These are phyloP conservation scores for Sinocyclocheilus anophthalmus DNA, from an alignment of 2,113 vertebrate species.

Conservation along the genomic window DNA sequence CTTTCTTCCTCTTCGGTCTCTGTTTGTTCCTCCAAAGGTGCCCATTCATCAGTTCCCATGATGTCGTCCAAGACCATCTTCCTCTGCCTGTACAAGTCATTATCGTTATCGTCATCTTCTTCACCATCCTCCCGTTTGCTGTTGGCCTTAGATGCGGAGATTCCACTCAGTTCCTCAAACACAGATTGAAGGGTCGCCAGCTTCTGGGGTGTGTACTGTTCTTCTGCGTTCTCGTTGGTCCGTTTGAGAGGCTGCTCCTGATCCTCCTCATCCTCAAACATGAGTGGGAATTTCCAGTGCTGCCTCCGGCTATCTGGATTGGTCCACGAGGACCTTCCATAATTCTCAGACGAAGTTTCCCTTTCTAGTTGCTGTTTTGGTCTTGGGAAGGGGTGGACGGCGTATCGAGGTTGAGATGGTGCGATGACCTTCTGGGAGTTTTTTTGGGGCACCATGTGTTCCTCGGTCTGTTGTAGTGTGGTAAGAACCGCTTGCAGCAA, in stretches of 20 bases:
- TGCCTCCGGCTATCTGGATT: slow-evolving; percentile 64
- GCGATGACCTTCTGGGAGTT: background rate
- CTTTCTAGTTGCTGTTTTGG: slow-evolving; percentile 63
- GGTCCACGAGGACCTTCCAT: slow-evolving; percentile 8
- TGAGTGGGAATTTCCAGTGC: slow-evolving; percentile 75
- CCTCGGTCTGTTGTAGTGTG: slow-evolving; percentile 83
- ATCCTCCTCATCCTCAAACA: slow-evolving; percentile 81
- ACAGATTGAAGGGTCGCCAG: slow-evolving; percentile 92
- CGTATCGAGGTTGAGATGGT: background rate
- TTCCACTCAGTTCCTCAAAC: slow-evolving; percentile 90
- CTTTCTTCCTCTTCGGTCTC: slow-evolving; percentile 82
- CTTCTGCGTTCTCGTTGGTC: slow-evolving; percentile 93
- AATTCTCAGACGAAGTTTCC: slow-evolving; percentile 11
- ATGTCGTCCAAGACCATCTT: slow-evolving; percentile 86
- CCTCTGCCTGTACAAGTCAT: slow-evolving; percentile 81
- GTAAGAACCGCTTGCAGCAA: slow-evolving; percentile 86
- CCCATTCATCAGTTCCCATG: slow-evolving; percentile 85
- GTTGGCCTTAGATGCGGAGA: slow-evolving; percentile 72
- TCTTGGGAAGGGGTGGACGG: slow-evolving; percentile 60
- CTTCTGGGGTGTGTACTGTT: slow-evolving; percentile 93
- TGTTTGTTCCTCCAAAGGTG: slow-evolving; percentile 80
- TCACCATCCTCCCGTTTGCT: slow-evolving; percentile 38
- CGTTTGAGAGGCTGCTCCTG: slow-evolving; percentile 81
- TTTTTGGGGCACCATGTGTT: slow-evolving; percentile 32
- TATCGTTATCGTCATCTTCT: slow-evolving; percentile 49